Percentiles rank a stretch among this genome's conserved stretches.
Evolutionary conservation across 2,797 vertebrate genomes (phyloP).

Genomic region (Hippoglossus hippoglossus): DNA sequence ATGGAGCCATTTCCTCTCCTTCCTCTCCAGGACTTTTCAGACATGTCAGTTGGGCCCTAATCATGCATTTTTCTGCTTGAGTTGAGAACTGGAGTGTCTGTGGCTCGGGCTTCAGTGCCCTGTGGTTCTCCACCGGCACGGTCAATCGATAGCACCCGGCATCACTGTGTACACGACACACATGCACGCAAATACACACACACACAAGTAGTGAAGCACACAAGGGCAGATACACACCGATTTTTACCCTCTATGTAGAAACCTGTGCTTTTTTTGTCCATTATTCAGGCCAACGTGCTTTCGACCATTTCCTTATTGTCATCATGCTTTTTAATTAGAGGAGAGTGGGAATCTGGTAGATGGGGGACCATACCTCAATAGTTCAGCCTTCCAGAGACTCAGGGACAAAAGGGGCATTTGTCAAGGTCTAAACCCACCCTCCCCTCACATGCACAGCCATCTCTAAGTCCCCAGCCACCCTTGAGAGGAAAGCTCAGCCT

Average conservation of each 20-base stretch:
- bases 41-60: conserved; percentile 79
- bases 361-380: conserved; percentile 63
- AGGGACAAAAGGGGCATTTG: conserved; percentile 83
- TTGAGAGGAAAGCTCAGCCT: conserved; percentile 76
- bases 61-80: conserved; percentile 81
- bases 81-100: conserved; percentile 68
- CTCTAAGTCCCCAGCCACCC: conserved; percentile 76
- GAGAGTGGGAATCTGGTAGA: conserved; percentile 65
- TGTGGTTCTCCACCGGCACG: conserved; percentile 59
- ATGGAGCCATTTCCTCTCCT: conserved; percentile 72
- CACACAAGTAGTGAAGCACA: conserved; percentile 20
- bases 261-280: conserved; percentile 49
- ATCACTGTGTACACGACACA: conserved; percentile 53
- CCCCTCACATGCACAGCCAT: conserved; percentile 65
- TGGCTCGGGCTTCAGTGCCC: conserved; percentile 67
- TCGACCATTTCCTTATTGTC: conserved; percentile 68
- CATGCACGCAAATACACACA: conserved; percentile 33
- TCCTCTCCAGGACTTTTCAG: conserved; percentile 67
- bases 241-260: conserved; percentile 42
- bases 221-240: conserved; percentile 25
- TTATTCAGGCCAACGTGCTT: conserved; percentile 62
- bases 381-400: conserved; percentile 72
- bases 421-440: conserved; percentile 81
- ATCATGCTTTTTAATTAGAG: conserved; percentile 78
- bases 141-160: conserved; percentile 71